Conservation (phyloP, 2,797 vertebrate species). For the Chrysocyon brachyurus region DNA sequence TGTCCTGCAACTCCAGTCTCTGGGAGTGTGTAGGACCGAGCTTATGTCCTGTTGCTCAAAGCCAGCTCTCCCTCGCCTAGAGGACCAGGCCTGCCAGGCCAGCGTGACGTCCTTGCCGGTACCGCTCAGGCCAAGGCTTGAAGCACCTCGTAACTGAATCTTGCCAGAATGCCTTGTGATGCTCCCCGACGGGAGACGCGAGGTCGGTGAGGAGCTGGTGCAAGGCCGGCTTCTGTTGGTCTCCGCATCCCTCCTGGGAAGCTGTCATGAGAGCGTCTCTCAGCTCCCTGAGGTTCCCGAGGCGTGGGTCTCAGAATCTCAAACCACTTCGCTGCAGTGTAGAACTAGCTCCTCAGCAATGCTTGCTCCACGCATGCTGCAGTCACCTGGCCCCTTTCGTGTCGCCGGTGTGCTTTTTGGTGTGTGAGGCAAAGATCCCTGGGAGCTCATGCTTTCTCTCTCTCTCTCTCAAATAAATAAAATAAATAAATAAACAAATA, state of each 20-base stretch:
- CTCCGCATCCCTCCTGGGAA: neutral
- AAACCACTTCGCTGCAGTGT: neutral
- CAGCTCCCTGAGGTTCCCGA: neutral
- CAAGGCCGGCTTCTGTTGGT: neutral
- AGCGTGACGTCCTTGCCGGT: neutral
- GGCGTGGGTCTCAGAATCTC: neutral
- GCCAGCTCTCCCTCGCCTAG: neutral
- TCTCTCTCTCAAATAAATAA: too few species aligned
- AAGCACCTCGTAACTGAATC: neutral
- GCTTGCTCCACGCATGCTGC: fast-evolving
- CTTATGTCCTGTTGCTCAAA: neutral
- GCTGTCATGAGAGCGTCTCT: neutral
- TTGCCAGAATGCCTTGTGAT: neutral
- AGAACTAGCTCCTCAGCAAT: fast-evolving
- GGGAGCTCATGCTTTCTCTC: too few species aligned
- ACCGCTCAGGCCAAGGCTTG: too few species aligned
- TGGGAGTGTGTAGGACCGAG: neutral
- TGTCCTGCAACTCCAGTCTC: neutral
- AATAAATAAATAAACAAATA: too few species aligned
- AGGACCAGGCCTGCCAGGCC: fast-evolving
- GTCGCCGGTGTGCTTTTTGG: neutral
- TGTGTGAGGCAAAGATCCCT: neutral
- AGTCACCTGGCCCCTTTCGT: neutral
- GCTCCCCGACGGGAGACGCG: neutral
- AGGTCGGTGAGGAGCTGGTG: neutral